Percentiles rank a stretch among this genome's conserved stretches.
phyloP scores from a whole-genome alignment of 1,140 invertebrate genomes.

The Hylyphantes graminicola region DNA sequence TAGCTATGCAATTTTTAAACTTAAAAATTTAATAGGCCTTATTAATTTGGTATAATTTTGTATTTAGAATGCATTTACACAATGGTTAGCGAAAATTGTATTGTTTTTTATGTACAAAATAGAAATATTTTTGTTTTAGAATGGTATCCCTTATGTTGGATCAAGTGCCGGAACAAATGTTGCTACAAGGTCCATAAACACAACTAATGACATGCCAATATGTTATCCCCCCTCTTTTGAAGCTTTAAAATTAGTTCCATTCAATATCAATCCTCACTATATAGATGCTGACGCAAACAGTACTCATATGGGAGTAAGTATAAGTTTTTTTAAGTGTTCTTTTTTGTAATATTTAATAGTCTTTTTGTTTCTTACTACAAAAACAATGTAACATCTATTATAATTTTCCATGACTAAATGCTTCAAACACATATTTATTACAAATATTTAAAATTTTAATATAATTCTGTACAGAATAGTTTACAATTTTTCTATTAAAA shows the following conservation, averaged over 20 bases:
- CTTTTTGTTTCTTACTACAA: neutral
- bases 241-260: conserved; percentile 79
- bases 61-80: neutral
- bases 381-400: conserved; percentile 1
- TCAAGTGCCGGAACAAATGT: conserved; percentile 87
- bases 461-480: neutral
- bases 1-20: neutral
- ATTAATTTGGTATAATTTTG: neutral
- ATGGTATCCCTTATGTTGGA: conserved; percentile 81
- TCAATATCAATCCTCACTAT: conserved; percentile 90
- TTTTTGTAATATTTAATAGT: neutral
- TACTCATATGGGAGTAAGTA: conserved; percentile 79
- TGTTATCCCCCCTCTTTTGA: conserved; percentile 80
- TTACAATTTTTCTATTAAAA: neutral
- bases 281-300: conserved; percentile 74
- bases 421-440: neutral
- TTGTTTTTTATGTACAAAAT: no score
- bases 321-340: neutral
- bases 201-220: conserved; percentile 89
- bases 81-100: no score
- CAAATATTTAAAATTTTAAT: neutral
- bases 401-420: neutral
- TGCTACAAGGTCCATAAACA: conserved; percentile 80
- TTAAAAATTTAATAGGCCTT: neutral
- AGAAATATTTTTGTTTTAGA: conserved; percentile 64